Conservation (phyloP, 1,140 invertebrate genomes). For the Heliconius himera region DNA sequence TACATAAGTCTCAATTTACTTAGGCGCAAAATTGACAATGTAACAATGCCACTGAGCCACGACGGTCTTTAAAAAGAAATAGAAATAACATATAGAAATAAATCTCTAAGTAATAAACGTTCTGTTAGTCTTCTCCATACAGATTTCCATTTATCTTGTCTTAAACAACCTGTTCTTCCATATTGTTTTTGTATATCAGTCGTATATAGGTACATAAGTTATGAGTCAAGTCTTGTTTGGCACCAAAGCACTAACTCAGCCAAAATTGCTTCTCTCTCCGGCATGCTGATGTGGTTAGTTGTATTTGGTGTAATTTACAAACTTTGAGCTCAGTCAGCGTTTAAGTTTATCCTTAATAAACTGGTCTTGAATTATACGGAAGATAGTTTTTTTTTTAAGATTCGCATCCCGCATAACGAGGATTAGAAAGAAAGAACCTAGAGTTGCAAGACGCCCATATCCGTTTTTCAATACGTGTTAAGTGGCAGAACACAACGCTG, state of each 20-base stretch:
- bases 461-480: too few relatives aligned
- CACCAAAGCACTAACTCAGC: slow-evolving; percentile 39
- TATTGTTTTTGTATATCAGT: slow-evolving; percentile 18
- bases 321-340: not conserved
- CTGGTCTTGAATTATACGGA: not conserved
- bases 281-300: slow-evolving; percentile 42
- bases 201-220: not conserved
- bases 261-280: slow-evolving; percentile 43
- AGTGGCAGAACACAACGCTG: too few relatives aligned
- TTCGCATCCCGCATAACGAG: too few relatives aligned
- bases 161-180: not conserved
- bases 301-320: slow-evolving; percentile 27
- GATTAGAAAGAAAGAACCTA: too few relatives aligned
- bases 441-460: too few relatives aligned
- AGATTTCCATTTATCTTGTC: not conserved
- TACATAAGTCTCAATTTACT: too few relatives aligned
- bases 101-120: not conserved
- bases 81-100: too few relatives aligned
- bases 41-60: too few relatives aligned
- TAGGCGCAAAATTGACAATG: too few relatives aligned
- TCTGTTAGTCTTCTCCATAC: not conserved
- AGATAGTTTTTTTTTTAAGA: not conserved
- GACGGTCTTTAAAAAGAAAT: too few relatives aligned
- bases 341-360: not conserved
- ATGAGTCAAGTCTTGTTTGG: slow-evolving; percentile 21